Percentiles rank a stretch among this genome's conserved stretches.
phyloP scores from a whole-genome alignment of 23 tunicate species.

The Botrylloides violaceus region DNA sequence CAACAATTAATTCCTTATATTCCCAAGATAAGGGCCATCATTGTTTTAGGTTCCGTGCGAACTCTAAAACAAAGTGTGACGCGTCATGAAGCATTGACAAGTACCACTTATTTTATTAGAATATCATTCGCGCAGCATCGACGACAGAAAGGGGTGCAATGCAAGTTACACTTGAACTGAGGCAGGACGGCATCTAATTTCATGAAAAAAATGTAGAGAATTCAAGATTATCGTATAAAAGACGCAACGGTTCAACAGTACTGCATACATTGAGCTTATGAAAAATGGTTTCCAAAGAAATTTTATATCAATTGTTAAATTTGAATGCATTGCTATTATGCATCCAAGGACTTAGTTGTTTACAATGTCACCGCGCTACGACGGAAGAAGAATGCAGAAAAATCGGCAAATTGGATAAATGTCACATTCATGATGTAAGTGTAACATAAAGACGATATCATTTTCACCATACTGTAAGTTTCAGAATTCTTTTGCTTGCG shows the following conservation, averaged over 20 bases:
- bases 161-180: not conserved
- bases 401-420: not conserved
- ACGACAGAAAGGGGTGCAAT: not conserved
- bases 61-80: not conserved
- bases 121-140: not conserved
- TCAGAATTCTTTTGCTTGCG: not conserved
- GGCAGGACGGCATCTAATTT: not conserved
- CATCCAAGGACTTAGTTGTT: not conserved
- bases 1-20: slow-evolving; percentile 1
- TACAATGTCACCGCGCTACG: not conserved
- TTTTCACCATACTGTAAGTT: not conserved
- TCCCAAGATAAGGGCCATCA: too few species aligned
- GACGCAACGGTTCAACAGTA: not conserved
- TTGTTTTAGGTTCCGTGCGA: not conserved
- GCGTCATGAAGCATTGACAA: not conserved
- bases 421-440: not conserved
- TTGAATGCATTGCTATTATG: not conserved
- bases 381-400: not conserved
- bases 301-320: not conserved
- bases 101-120: not conserved
- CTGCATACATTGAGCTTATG: not conserved
- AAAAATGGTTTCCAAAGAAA: not conserved
- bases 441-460: not conserved
- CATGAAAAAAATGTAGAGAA: not conserved
- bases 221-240: not conserved